Base-by-base conservation (phyloP, 2,113 vertebrate species). In the Anguilla rostrata region DNA sequence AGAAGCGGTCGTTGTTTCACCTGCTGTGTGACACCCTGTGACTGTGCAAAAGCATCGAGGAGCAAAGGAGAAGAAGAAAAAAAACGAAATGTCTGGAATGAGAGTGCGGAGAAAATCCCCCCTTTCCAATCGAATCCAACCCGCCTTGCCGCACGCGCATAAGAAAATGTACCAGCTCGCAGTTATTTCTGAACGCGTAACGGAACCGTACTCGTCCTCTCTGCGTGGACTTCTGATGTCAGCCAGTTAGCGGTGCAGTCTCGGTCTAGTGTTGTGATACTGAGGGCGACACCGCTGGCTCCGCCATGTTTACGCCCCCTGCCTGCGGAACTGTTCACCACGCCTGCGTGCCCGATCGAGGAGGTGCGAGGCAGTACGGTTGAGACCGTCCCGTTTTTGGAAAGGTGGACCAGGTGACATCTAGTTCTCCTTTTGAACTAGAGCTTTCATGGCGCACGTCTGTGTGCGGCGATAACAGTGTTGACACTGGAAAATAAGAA, bases 241-340 rank as follows among this genome's bases (percentile, higher is more conserved):
- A 93, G 93, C 94, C 94, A 92, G 92, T 85, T 87, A 88, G 87
- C 90, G 93, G 92, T 94, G 93, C 95, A 91, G 94, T 92, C 93
- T 83, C 79, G 82, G 87, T 87, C 88, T 85, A 92, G 93, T 90
- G 92, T 94, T 94, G 96, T 96, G 94, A 94, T 96, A 93, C 94
- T 95, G 95, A 95, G 94, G 95, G 92, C 95, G 75, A 85, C 88
- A 66, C 83, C 86, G 86, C 89, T 85, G 91, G 90, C 94, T 96
- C 96, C 96, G 97, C 97, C 98, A 97, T 98, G 96, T 97, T 97
- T 95, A 97, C 97, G 97, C 98, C 97, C 98, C 98, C 97, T 97
- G 97, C 96, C 97, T 98, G 97, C 97, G 94, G 97, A 96, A 95
- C 92, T 93, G 88, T 87, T 90, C 80, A 93, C 91, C 91, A 91